A percentile compares a stretch with the other conserved stretches of the same genome.
Evolutionary conservation across 2,888 invertebrate species (phyloP).

Genomic region (Julus scandinavius): DNA sequence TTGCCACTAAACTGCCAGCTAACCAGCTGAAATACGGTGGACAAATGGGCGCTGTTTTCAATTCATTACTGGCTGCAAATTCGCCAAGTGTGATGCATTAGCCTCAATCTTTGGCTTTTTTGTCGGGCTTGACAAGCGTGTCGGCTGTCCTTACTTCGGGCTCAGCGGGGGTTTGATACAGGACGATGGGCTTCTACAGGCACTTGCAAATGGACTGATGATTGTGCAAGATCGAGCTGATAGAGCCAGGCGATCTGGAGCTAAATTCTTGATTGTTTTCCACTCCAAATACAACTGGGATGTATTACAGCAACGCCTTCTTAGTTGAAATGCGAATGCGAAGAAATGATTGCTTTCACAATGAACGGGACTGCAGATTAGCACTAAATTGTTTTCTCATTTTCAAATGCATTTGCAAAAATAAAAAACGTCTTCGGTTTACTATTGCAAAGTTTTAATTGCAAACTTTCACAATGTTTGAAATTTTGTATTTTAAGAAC

Average conservation of each 20-base stretch:
- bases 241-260: not conserved
- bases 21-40: slow-evolving; percentile 11
- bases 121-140: not conserved
- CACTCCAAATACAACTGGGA: not conserved
- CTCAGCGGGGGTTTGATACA: not conserved
- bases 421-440: too few relatives aligned
- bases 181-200: not conserved
- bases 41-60: slow-evolving; percentile 25
- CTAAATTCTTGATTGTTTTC: not conserved
- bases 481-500: too few relatives aligned
- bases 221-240: slow-evolving; percentile 2
- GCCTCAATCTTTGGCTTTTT: slow-evolving; percentile 12
- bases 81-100: slow-evolving; percentile 4
- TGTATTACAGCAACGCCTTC: not conserved
- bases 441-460: too few relatives aligned
- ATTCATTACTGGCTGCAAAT: slow-evolving; percentile 29
- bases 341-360: not conserved
- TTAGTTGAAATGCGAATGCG: not conserved
- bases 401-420: too few relatives aligned
- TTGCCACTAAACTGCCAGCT: not conserved
- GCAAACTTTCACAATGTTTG: too few relatives aligned
- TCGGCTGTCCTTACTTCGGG: not conserved
- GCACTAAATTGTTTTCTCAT: too few relatives aligned
- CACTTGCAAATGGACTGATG: not conserved
- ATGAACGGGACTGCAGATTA: too few relatives aligned